These are phyloP conservation scores for Palythoa heliodiscus DNA, from an alignment of 92 coral and sea anemone genomes.

Conservation along the genomic window DNA sequence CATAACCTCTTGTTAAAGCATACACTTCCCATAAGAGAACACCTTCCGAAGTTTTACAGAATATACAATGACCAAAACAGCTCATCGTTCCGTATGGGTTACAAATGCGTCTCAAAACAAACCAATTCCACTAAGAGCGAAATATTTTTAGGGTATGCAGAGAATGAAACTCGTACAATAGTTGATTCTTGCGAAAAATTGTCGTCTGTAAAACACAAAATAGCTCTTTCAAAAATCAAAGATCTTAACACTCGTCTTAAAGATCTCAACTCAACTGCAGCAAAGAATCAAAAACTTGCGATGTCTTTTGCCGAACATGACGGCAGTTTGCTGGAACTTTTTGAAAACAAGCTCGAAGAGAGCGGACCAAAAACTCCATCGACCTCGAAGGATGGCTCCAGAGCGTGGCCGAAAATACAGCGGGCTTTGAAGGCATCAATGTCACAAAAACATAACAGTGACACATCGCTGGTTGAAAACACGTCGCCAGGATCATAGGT, in stretches of 20 bases:
- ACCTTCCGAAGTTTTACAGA: constrained; percentile 54
- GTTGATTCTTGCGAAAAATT: constrained; percentile 36
- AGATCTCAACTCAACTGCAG: constrained; percentile 46
- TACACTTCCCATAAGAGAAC: constrained; percentile 60
- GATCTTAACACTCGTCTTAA: constrained; percentile 61
- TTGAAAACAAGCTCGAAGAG: background rate
- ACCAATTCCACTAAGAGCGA: constrained; percentile 2
- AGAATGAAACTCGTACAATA: background rate
- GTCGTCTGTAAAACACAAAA: constrained; percentile 39
- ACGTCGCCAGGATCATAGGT: background rate
- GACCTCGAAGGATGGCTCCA: background rate
- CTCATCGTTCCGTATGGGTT: constrained; percentile 73
- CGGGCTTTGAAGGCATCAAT: constrained; percentile 2
- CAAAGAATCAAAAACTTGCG: constrained; percentile 3
- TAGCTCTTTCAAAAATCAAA: constrained; percentile 57
- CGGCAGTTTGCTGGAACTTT: constrained; percentile 19
- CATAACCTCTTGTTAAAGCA: constrained; percentile 53
- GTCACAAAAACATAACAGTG: constrained; percentile 2
- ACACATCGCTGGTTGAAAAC: background rate
- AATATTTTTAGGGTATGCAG: constrained; percentile 7
- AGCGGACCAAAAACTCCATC: constrained; percentile 14
- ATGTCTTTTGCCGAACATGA: background rate
- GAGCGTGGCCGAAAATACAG: constrained; percentile 27
- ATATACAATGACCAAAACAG: constrained; percentile 77
- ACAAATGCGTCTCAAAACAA: constrained; percentile 44